Evolutionary conservation across 2,797 vertebrate genomes (phyloP).

Genomic region (Hozukius guyotensis): DNA sequence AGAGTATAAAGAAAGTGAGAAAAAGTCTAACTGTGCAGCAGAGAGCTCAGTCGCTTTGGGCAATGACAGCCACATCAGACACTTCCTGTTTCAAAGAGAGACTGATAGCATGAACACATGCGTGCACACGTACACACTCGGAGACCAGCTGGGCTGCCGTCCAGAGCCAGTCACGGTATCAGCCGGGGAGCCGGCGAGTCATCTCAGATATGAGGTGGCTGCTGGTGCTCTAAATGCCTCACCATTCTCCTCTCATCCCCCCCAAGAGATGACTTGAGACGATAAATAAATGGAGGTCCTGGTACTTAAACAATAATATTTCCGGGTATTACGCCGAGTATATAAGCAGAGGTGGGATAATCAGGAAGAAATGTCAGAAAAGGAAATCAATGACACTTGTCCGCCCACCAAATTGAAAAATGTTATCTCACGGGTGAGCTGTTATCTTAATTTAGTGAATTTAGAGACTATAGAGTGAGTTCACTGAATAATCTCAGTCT

Average conservation of each 20-base stretch:
- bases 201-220: slow-evolving; percentile 48
- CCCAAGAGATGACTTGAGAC: slow-evolving; percentile 30
- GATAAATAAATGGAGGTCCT: slow-evolving; percentile 34
- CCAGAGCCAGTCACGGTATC: slow-evolving; percentile 46
- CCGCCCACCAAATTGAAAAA: slow-evolving; percentile 48
- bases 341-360: slow-evolving; percentile 22
- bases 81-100: slow-evolving; percentile 57
- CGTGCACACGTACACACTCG: background rate
- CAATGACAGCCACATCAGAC: slow-evolving; percentile 37
- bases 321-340: background rate
- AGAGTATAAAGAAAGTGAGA: slow-evolving; percentile 1
- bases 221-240: slow-evolving; percentile 31
- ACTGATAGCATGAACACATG: slow-evolving; percentile 8
- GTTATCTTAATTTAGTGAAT: slow-evolving; percentile 51
- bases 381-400: slow-evolving; percentile 55
- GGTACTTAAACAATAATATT: slow-evolving; percentile 46
- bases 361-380: background rate
- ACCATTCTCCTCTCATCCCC: slow-evolving; percentile 25
- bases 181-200: slow-evolving; percentile 43
- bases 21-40: slow-evolving; percentile 24
- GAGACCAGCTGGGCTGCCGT: slow-evolving; percentile 44
- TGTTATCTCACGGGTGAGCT: slow-evolving; percentile 38
- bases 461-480: slow-evolving; percentile 13
- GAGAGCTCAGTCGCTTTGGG: slow-evolving; percentile 17
- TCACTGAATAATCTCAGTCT: slow-evolving; percentile 5